Percentiles rank a stretch among this genome's conserved stretches.
phyloP scores from a whole-genome alignment of 2,113 vertebrate genomes.

The Phylloscopus trochiloides region DNA sequence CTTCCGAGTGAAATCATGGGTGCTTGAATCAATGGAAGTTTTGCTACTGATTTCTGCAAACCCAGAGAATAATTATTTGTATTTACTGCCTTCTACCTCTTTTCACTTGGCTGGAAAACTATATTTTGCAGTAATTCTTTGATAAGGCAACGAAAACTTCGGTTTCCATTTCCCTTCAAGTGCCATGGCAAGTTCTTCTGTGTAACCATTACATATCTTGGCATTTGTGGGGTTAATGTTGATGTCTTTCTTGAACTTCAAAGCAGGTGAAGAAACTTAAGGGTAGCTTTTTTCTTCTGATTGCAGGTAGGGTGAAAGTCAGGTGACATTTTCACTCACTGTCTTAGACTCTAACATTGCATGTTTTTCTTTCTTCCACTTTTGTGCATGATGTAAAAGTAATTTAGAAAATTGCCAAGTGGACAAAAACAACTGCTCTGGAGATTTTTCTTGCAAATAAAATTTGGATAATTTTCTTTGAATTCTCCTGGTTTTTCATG shows the following conservation, averaged over 20 bases:
- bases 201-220: background rate
- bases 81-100: background rate
- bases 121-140: background rate
- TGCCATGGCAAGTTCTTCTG: background rate
- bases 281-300: background rate
- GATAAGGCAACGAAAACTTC: background rate
- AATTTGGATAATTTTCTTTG: background rate
- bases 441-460: background rate
- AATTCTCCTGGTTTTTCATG: background rate
- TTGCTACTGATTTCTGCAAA: background rate
- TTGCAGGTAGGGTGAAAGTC: background rate
- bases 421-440: background rate
- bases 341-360: background rate
- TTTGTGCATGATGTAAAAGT: background rate
- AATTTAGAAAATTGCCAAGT: background rate
- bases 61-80: background rate
- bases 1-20: background rate
- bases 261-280: background rate
- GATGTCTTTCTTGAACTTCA: background rate
- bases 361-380: background rate
- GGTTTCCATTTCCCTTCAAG: background rate
- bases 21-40: background rate
- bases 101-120: background rate
- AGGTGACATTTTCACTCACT: background rate
- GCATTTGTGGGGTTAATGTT: background rate